Percentiles rank a stretch among this genome's conserved stretches.
phyloP scores from a whole-genome alignment of 92 coral and sea anemone species.

The Porites divaricata region DNA sequence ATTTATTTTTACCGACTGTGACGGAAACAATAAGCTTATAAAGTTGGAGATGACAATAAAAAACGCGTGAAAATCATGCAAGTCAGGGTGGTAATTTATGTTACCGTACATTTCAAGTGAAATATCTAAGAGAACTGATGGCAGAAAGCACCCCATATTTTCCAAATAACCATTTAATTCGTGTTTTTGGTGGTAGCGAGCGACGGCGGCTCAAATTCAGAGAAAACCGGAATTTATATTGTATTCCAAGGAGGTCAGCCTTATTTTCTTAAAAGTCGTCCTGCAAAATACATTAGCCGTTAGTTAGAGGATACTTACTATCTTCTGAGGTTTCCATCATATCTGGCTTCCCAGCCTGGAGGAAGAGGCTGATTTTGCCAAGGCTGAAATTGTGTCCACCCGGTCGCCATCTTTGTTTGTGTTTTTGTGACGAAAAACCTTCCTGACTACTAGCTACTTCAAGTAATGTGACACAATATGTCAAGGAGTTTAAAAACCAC shows the following conservation, averaged over 20 bases:
- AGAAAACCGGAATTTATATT: background rate
- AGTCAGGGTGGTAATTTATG: too few relatives aligned
- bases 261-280: background rate
- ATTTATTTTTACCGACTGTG: too few relatives aligned
- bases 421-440: conserved; percentile 2
- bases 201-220: too few relatives aligned
- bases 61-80: too few relatives aligned
- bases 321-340: conserved; percentile 72
- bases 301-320: conserved; percentile 61
- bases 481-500: background rate
- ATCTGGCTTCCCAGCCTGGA: conserved; percentile 93
- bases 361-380: conserved; percentile 86
- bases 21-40: too few relatives aligned
- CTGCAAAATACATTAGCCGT: background rate
- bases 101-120: too few relatives aligned
- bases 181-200: too few relatives aligned
- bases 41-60: too few relatives aligned
- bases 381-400: conserved; percentile 78
- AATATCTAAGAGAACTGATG: too few relatives aligned
- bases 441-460: background rate
- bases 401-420: conserved; percentile 79
- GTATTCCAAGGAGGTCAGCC: background rate
- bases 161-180: too few relatives aligned
- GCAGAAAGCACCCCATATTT: too few relatives aligned
- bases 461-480: background rate